phyloP scores from a whole-genome alignment of 2,888 invertebrate species.

The Leptopterna dolabrata region DNA sequence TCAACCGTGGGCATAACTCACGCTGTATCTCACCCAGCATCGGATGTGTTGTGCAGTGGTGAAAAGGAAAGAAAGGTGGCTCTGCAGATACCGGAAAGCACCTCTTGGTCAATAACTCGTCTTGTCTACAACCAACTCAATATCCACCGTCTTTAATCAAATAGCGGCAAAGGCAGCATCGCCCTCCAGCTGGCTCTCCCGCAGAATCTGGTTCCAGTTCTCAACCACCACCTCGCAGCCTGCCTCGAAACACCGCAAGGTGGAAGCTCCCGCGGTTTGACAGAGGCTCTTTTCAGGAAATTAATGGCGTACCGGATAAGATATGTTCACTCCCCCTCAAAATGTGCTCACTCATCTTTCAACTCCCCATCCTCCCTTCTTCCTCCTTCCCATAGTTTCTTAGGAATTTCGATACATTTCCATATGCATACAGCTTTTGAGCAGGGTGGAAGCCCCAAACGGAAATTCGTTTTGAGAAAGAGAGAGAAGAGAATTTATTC shows the following conservation, averaged over 20 bases:
- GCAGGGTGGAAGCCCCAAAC: too few relatives aligned
- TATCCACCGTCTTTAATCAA: slow-evolving; percentile 43
- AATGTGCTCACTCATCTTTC: slow-evolving; percentile 9
- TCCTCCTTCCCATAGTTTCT: too few relatives aligned
- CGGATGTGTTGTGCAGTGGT: not conserved
- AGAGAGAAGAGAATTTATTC: too few relatives aligned
- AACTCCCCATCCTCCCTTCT: not conserved
- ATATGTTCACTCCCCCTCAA: slow-evolving; percentile 13
- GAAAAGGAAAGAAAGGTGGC: not conserved
- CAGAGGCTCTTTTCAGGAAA: slow-evolving; percentile 9
- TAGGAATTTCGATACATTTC: too few relatives aligned
- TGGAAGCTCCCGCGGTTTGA: not conserved
- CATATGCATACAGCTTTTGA: too few relatives aligned
- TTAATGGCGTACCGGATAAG: slow-evolving; percentile 21
- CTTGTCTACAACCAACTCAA: slow-evolving; percentile 33
- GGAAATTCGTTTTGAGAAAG: too few relatives aligned
- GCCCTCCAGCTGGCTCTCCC: not conserved
- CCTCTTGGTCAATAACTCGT: slow-evolving; percentile 28
- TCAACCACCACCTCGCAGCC: not conserved
- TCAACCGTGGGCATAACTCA: slow-evolving; percentile 10
- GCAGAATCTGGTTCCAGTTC: not conserved
- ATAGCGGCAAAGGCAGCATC: not conserved
- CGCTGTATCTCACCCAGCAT: not conserved
- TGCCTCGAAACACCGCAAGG: not conserved
- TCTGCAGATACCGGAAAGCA: slow-evolving; percentile 23